Percentiles rank a stretch among this genome's conserved stretches.
These are phyloP conservation scores for Chlamydotis undulata DNA, from an alignment of 2,113 vertebrate species.

Conservation along the genomic window DNA sequence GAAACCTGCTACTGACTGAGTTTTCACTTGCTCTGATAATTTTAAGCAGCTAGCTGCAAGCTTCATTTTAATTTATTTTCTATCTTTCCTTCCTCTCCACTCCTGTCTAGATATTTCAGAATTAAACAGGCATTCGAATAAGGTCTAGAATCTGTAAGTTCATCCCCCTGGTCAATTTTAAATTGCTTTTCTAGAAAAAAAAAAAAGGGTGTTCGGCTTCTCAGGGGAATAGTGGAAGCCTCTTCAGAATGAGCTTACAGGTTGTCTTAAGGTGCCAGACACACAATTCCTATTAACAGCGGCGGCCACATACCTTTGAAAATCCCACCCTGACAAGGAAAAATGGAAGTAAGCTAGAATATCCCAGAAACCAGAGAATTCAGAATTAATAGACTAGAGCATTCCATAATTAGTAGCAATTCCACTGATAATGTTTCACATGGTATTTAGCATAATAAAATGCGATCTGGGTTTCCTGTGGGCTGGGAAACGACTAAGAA, in stretches of 20 bases:
- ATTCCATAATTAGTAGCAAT: background rate
- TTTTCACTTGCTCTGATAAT: background rate
- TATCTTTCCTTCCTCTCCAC: background rate
- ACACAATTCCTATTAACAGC: background rate
- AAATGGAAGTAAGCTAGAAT: background rate
- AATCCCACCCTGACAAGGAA: background rate
- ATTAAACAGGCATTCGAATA: background rate
- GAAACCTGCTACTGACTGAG: background rate
- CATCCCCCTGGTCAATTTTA: background rate
- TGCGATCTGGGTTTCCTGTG: background rate
- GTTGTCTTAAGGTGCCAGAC: background rate
- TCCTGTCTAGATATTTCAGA: background rate
- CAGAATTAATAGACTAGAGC: background rate
- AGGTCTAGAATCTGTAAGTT: background rate
- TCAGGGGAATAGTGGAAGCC: background rate
- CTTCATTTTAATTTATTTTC: background rate
- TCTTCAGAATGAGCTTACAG: background rate
- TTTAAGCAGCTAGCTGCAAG: background rate
- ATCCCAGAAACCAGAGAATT: background rate
- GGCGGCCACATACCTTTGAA: background rate
- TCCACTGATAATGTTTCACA: background rate
- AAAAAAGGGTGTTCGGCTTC: background rate
- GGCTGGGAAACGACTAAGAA: background rate
- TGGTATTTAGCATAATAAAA: background rate
- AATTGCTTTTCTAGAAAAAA: background rate